Base-by-base conservation (phyloP, 1,140 invertebrate genomes). In the Hyposmocoma kahamanoa region DNA sequence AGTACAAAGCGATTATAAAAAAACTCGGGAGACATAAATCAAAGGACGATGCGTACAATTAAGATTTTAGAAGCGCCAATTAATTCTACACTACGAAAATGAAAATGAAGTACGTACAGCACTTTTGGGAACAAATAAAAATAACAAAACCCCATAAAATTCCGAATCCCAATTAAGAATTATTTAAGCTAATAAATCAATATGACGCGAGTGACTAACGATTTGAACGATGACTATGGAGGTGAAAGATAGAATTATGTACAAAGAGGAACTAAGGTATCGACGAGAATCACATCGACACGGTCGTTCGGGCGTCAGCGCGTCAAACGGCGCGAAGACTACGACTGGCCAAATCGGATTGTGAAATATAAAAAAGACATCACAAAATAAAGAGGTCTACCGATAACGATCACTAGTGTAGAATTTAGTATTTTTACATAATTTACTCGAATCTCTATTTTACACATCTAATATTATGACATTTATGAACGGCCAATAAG, bases 381-480 rank as follows among this genome's bases (percentile, higher is more conserved):
- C 43, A 62, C 50, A 53, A 57, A 62, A 61, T 48, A 56, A 53
- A 51, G 20, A 54, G 30, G 38, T 52, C 26, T 49, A 36, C 32
- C 32, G n/a, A 17, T 36, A 36, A 39, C 41, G 42, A 21, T 47
- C 32, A 45, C 41, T 26, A 49, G 39, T 42, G 36, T 46, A 57
- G 46, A 36, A 36, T 36, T 36, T 36, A 17, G 32, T 36, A 36
- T 36, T 36, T 26, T 15, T 21, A 41, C 63, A 62, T 65, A 72
- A 66, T 59, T 68, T 59, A 67, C 58, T 78, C 60, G 62, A 81
- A 76, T 68, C 59, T 69, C 76, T 78, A 75, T 83, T 71, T 76
- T 75, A 84, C 67, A 79, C 67, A 80, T 77, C 68, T 76, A 82
- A 65, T 77, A 79, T 83, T 74, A 75, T 78, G 75, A 81, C 73